Percentiles rank a stretch among this genome's conserved stretches.
These are phyloP conservation scores for Podotricha telesiphe DNA, from an alignment of 2,888 invertebrate species.

Conservation along the genomic window DNA sequence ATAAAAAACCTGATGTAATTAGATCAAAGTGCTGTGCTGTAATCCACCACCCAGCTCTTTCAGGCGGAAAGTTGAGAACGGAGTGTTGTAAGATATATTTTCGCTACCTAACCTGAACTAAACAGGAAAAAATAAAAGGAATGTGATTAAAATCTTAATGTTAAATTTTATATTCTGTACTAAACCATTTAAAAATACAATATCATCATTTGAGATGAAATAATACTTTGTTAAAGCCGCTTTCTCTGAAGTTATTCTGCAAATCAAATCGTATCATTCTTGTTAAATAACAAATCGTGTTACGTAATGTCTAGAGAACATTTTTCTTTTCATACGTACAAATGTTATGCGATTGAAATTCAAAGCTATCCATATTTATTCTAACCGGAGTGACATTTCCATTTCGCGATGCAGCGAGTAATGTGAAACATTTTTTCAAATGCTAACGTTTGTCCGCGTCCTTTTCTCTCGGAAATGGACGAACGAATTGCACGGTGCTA, in stretches of 20 bases:
- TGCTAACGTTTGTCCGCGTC: slow-evolving; percentile 40
- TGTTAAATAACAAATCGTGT: too few relatives aligned
- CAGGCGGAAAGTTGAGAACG: too few relatives aligned
- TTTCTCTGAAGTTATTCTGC: not conserved
- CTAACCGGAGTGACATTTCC: slow-evolving; percentile 25
- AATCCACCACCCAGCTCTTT: too few relatives aligned
- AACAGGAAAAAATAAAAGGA: too few relatives aligned
- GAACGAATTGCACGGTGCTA: slow-evolving; percentile 57
- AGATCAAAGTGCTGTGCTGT: not conserved
- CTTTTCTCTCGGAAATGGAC: slow-evolving; percentile 51
- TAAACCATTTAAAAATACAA: too few relatives aligned
- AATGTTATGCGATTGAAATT: slow-evolving; percentile 19
- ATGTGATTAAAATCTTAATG: too few relatives aligned
- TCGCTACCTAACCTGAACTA: too few relatives aligned
- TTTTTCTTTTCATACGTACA: slow-evolving; percentile 1
- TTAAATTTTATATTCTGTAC: too few relatives aligned
- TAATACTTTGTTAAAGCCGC: not conserved
- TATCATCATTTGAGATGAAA: too few relatives aligned
- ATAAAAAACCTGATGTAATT: not conserved
- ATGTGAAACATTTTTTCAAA: slow-evolving; percentile 42
- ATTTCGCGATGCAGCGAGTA: slow-evolving; percentile 28
- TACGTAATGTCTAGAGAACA: not conserved
- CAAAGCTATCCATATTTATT: slow-evolving; percentile 29
- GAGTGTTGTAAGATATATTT: too few relatives aligned
- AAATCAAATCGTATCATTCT: not conserved